Evolutionary conservation across 2,113 vertebrate genomes (phyloP).

Genomic region (Embiotoca jacksoni): DNA sequence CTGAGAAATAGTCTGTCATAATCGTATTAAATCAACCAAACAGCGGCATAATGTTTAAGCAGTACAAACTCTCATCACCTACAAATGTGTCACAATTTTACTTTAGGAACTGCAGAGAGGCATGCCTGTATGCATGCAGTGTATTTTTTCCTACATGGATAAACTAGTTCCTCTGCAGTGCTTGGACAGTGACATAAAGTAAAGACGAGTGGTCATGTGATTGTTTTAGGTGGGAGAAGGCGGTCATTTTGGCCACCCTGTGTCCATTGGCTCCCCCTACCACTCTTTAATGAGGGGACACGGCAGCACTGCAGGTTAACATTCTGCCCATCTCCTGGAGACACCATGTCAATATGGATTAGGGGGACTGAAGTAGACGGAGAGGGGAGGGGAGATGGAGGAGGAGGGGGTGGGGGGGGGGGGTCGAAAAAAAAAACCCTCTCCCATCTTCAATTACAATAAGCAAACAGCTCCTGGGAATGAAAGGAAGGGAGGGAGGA

Average conservation of each 20-base stretch:
- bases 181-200: constrained; percentile 19
- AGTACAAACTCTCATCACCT: constrained; percentile 17
- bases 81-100: constrained; percentile 18
- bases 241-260: background rate
- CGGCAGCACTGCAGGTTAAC: constrained; percentile 67
- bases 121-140: constrained; percentile 40
- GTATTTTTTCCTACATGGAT: constrained; percentile 70
- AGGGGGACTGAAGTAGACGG: constrained; percentile 81
- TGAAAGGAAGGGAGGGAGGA: constrained; percentile 27
- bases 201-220: constrained; percentile 31
- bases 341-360: constrained; percentile 86
- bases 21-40: constrained; percentile 3
- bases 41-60: constrained; percentile 5
- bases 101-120: constrained; percentile 43
- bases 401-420: too few species aligned
- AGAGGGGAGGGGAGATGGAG: constrained; percentile 32
- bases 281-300: constrained; percentile 38
- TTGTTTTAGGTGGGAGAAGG: constrained; percentile 26
- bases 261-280: constrained; percentile 16
- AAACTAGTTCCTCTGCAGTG: constrained; percentile 38
- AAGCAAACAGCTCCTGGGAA: constrained; percentile 89
- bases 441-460: constrained; percentile 88
- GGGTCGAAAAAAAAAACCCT: constrained; percentile 42
- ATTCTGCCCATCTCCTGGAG: constrained; percentile 65
- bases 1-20: background rate